Evolutionary conservation across 1,140 invertebrate species (phyloP), one percentile per base, ranked within the genome.

Genomic region (Trichonephila clavata): DNA sequence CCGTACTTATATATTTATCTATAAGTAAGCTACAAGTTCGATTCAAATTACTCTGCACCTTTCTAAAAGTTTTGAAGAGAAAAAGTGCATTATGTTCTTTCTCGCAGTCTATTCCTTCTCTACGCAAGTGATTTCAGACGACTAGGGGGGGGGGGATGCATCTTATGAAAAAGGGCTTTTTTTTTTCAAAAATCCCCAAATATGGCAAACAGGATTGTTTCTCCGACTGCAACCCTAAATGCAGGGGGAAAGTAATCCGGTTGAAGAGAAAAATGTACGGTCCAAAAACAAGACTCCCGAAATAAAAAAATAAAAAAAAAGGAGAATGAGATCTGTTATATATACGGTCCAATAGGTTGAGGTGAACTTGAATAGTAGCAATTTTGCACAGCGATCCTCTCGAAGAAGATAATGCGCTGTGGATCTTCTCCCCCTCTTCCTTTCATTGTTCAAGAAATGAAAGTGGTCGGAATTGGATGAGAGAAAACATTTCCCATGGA

Each of bases 381-480:
- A 86, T 92, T 92, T 86, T 86, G 63, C 91, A 92, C 50, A 14
- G 59, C 71, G 32, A 84, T 92, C 32, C 77, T 81, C 60, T 24
- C 21, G 59, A 80, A 77, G n/a, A 90, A 81, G 32, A 39, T 63
- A 87, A 63, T 63, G 86, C 57, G n/a, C 60, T n/a, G 59, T 77
- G 71, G 71, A 77, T 32, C 6, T 77, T 77, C 39, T 63, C 81
- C 57, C 68, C 18, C 32, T 39, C 63, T 39, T 90, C 39, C 89
- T 68, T 90, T n/a, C 43, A 43, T 81, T 50, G 68, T 57, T 71
- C 65, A 16, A 80, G 89, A 80, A 90, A 90, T 90, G 71, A 81
- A 90, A 90, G 89, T 90, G 89, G 68, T 61, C 43, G 16, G 89
- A 60, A 90, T 90, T 90, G 68, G 88, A 90, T 90, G 77, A 90